Base-by-base conservation (phyloP, 2,888 invertebrate genomes). In the Coelopa pilipes region DNA sequence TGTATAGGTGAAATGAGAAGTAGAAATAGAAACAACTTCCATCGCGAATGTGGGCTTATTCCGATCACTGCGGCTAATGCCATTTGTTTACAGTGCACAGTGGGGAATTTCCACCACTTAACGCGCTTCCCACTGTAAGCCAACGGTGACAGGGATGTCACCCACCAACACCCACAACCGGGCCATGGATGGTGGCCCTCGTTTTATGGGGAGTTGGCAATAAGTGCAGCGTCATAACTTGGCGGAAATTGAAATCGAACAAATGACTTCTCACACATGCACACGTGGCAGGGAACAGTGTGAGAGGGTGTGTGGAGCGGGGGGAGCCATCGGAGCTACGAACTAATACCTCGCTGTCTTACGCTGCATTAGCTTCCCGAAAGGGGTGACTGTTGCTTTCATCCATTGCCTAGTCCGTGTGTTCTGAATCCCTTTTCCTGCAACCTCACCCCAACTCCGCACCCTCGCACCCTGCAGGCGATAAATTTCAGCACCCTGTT, bases 401-500 rank as follows among this genome's bases (percentile, higher is more conserved):
- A 53, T 53, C 53, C n/a, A 49, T n/a, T 9, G 2, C 53, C 53
- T 34, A n/a, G n/a, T 11, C 53, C n/a, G 13, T 53, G 3, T 53
- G n/a, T 53, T 3, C 53, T 53, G 53, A 4, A 15, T 53, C 13
- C 53, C 53, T 15, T 53, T 53, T 53, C 13, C 53, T 13, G 13
- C 4, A n/a, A 13, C 13, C 53, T 13, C 2, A 53, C 53, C 53
- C 53, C 7, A n/a, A n/a, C 7, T 34, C 34, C 34, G 34, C 34
- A 7, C 2, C 34, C 34, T 34, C 34, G 34, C 34, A 34, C 34
- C 34, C 34, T 34, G 34, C 34, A 34, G 4, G 7, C 34, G 34
- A 34, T 34, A 62, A 70, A 49, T 71, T 71, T 63, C 65, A 53
- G 53, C 71, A 71, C 62, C 63, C 55, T 71, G 71, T 71, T 71